A percentile compares a stretch with the other conserved stretches of the same genome.
Conservation (phyloP, 2,797 vertebrate species). For the Synaphobranchus kaupii region DNA sequence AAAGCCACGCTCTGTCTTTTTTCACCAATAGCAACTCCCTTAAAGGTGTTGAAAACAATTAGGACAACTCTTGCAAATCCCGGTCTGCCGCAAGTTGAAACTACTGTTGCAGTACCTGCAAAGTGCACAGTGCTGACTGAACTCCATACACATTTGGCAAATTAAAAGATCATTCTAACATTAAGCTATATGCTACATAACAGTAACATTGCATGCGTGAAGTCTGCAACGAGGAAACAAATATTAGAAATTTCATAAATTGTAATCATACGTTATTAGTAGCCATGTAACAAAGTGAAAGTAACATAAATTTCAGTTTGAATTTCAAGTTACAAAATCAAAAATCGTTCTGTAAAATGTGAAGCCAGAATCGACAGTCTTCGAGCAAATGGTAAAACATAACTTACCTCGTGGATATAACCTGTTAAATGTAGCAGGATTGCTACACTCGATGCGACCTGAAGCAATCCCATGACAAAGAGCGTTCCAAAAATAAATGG, state of each 20-base stretch:
- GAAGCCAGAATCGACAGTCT: not conserved
- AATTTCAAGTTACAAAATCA: not conserved
- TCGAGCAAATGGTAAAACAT: not conserved
- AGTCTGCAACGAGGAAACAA: not conserved
- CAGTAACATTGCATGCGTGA: not conserved
- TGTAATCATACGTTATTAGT: not conserved
- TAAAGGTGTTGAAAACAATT: not conserved
- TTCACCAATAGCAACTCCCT: not conserved
- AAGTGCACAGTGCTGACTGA: not conserved
- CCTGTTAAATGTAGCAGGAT: constrained; percentile 37
- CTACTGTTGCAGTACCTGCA: not conserved
- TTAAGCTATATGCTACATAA: not conserved
- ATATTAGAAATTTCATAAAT: not conserved
- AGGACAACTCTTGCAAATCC: not conserved
- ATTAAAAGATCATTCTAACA: not conserved
- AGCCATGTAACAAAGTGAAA: not conserved
- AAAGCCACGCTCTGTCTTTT: not conserved
- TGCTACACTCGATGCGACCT: constrained; percentile 27
- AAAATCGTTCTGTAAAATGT: no score
- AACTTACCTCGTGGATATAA: constrained; percentile 34
- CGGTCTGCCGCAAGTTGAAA: not conserved
- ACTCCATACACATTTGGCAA: not conserved
- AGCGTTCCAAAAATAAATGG: constrained; percentile 31
- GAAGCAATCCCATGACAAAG: constrained; percentile 36
- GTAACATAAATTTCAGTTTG: not conserved